Base-by-base conservation (phyloP, 2,888 invertebrate species). In the Asteroscopus sphinx region DNA sequence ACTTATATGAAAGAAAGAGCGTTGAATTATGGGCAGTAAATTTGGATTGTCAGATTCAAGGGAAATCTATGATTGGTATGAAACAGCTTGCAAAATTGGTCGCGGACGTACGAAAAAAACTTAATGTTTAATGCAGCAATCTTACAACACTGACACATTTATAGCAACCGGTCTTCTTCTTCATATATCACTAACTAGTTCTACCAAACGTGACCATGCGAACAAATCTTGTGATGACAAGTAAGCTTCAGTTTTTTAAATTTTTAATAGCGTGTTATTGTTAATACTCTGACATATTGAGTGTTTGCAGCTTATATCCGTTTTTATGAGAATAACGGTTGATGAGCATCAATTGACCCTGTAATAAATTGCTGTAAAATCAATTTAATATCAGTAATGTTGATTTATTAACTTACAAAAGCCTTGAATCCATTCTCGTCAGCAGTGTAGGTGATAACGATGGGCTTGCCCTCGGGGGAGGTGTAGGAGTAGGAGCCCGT, bases 381-480 rank as follows among this genome's bases (percentile, higher is more conserved):
- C 21, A 16, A 21, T 35, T 44, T 44, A 40, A 32, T 35, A 28
- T n/a, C n/a, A n/a, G n/a, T 7, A 1, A 11, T n/a, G 8, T 36
- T 28, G 0, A 17, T 33, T 32, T 11, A 25, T 51, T 5, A 12
- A 77, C 77, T 80, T 81, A 91, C 96, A 85, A 93, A 87, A 25
- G 96, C 95, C 65, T 95, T 95, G 94, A 95, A 96, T 57, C 97
- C 96, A 69, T 96, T 95, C 83, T 96, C 96, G 73, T 96, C 96
- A 69, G 97, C 96, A 55, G 94, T 80, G 87, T 96, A 97, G 40
- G 90, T 87, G 59, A 96, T 82, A n/a, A 88, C 80, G 73, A 96
- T 91, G 11, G 91, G 90, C 37, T 94, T 87, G n/a, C 96, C 96
- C 69, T 96, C 96, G 11, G 96, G 96, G 17, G 95, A 94, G 4